A percentile compares a stretch with the other conserved stretches of the same genome.
Conservation (phyloP, 2,888 invertebrate species). For the Noctua janthe region DNA sequence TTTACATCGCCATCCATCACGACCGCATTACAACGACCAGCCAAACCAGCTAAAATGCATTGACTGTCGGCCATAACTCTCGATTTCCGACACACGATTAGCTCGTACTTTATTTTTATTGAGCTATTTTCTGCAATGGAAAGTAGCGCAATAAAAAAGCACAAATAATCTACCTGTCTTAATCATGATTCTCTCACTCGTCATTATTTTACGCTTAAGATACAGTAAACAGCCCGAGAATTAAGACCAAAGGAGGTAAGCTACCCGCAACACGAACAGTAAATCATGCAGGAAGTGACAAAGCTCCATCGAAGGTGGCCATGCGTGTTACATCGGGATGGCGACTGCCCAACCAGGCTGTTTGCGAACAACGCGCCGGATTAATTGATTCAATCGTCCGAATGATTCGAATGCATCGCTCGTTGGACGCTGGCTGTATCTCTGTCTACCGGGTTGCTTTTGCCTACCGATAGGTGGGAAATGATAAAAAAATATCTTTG, state of each 20-base stretch:
- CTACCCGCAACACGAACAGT: constrained; percentile 32
- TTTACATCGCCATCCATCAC: no score
- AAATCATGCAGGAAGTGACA: constrained; percentile 60
- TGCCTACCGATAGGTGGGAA: constrained; percentile 1
- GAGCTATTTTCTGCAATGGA: neutral
- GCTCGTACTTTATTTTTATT: neutral
- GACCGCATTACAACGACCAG: neutral
- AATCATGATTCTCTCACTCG: neutral
- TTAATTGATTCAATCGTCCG: constrained; percentile 83
- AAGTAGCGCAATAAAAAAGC: neutral
- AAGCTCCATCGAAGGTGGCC: constrained; percentile 69
- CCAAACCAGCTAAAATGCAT: constrained; percentile 3
- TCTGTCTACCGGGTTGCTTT: constrained; percentile 34
- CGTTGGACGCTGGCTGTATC: constrained; percentile 55
- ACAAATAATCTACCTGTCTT: neutral
- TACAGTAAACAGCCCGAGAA: constrained; percentile 15
- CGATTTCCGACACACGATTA: constrained; percentile 30
- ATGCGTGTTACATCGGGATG: constrained; percentile 70
- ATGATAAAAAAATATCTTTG: neutral
- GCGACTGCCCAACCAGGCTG: constrained; percentile 68
- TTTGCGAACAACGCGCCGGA: constrained; percentile 79
- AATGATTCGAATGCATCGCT: constrained; percentile 80
- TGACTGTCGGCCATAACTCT: constrained; percentile 27
- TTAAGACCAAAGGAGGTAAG: constrained; percentile 9
- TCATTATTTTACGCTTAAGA: constrained; percentile 2